These are phyloP conservation scores for Drosophila santomea DNA, from an alignment of 1,140 invertebrate genomes.

Conservation along the genomic window DNA sequence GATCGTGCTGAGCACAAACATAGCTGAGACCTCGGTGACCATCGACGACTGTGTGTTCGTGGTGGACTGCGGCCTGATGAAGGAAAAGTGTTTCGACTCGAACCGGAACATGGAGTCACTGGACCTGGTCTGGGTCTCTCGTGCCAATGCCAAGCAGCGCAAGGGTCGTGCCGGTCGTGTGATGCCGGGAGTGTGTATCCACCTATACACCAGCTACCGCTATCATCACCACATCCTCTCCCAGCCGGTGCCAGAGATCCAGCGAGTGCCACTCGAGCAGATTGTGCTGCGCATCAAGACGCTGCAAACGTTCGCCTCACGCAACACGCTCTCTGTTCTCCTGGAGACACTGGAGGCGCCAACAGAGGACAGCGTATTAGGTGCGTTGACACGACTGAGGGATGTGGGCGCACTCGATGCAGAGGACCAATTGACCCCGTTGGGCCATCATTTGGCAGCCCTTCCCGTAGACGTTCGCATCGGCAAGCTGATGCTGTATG, in stretches of 20 bases:
- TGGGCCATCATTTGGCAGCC: slow-evolving; percentile 95
- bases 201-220: slow-evolving; percentile 91
- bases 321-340: slow-evolving; percentile 89
- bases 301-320: slow-evolving; percentile 88
- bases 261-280: slow-evolving; percentile 93
- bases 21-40: slow-evolving; percentile 97
- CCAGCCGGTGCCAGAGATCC: slow-evolving; percentile 93
- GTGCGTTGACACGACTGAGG: slow-evolving; percentile 91
- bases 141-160: slow-evolving; percentile 92
- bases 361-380: slow-evolving; percentile 89
- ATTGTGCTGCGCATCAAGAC: slow-evolving; percentile 95
- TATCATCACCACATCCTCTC: slow-evolving; percentile 87
- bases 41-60: slow-evolving; percentile 97
- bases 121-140: slow-evolving; percentile 92
- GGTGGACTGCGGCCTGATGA: slow-evolving; percentile 95
- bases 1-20: slow-evolving; percentile 96
- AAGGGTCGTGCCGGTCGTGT: slow-evolving; percentile 95
- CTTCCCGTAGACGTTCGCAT: slow-evolving; percentile 96
- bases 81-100: slow-evolving; percentile 94
- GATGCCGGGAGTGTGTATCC: slow-evolving; percentile 93
- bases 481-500: slow-evolving; percentile 95
- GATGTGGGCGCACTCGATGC: slow-evolving; percentile 95
- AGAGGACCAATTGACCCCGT: slow-evolving; percentile 91
- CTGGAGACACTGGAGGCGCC: slow-evolving; percentile 93
- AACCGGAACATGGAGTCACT: slow-evolving; percentile 94